phyloP scores from a whole-genome alignment of 2,888 invertebrate species.

The Malthinus seriepunctatus region DNA sequence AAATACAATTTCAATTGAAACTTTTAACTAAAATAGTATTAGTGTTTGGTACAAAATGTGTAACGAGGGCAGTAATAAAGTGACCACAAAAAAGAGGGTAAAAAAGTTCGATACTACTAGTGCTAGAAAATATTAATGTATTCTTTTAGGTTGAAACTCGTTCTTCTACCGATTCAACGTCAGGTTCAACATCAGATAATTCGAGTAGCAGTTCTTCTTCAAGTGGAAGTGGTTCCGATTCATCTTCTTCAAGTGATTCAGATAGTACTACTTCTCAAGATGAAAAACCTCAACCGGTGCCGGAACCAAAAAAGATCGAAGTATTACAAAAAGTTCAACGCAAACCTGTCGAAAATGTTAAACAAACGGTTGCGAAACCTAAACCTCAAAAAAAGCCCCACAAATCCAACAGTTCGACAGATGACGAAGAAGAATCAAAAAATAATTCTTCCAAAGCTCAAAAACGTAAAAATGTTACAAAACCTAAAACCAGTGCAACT shows the following conservation, averaged over 20 bases:
- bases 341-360: slow-evolving; percentile 43
- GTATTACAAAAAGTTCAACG: slow-evolving; percentile 45
- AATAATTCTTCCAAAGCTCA: slow-evolving; percentile 50
- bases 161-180: slow-evolving; percentile 64
- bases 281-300: slow-evolving; percentile 44
- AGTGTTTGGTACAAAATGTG: no score
- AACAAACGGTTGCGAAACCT: slow-evolving; percentile 31
- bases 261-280: slow-evolving; percentile 66
- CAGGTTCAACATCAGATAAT: slow-evolving; percentile 70
- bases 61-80: slow-evolving; percentile 1
- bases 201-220: slow-evolving; percentile 70
- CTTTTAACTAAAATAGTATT: no score
- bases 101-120: background rate
- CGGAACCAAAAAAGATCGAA: slow-evolving; percentile 48
- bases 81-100: slow-evolving; percentile 40
- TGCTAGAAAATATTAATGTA: background rate
- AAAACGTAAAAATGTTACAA: slow-evolving; percentile 60
- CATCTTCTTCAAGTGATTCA: slow-evolving; percentile 71
- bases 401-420: slow-evolving; percentile 53
- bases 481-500: slow-evolving; percentile 67
- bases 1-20: no score
- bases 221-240: slow-evolving; percentile 70
- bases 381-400: slow-evolving; percentile 36
- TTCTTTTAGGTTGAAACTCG: slow-evolving; percentile 54
- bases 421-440: slow-evolving; percentile 46